These are phyloP conservation scores for Ceratoteleas bidentatus DNA, from an alignment of 1,140 invertebrate species.

Conservation along the genomic window DNA sequence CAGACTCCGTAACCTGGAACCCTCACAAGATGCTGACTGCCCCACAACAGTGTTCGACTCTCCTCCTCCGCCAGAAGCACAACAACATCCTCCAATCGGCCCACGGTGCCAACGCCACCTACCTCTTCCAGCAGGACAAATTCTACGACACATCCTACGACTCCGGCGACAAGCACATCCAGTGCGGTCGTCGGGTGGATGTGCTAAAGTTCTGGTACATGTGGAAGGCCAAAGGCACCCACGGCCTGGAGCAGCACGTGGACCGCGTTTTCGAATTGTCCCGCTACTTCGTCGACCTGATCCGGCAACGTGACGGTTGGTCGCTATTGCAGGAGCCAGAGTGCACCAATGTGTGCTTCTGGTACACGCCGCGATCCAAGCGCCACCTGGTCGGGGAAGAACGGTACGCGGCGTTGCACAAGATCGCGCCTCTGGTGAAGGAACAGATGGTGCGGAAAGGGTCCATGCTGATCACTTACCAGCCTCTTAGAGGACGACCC, in stretches of 20 bases:
- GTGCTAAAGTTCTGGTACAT: constrained; percentile 98
- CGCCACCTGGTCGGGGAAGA: constrained; percentile 84
- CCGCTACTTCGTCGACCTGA: constrained; percentile 85
- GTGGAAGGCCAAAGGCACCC: constrained; percentile 97
- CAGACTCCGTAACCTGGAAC: constrained; percentile 97
- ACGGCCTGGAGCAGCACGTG: constrained; percentile 90
- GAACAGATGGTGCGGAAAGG: constrained; percentile 97
- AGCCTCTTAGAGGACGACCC: constrained; percentile 89
- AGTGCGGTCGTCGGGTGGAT: constrained; percentile 96
- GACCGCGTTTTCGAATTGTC: constrained; percentile 90
- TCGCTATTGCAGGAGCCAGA: constrained; percentile 90
- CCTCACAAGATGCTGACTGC: constrained; percentile 94
- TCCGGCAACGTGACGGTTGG: constrained; percentile 86
- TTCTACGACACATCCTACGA: constrained; percentile 96
- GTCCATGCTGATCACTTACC: constrained; percentile 97
- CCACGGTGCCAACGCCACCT: constrained; percentile 89
- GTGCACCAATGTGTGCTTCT: constrained; percentile 97
- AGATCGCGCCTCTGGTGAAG: constrained; percentile 95
- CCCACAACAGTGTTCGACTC: constrained; percentile 94
- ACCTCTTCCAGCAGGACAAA: constrained; percentile 98
- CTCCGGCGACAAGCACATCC: constrained; percentile 96
- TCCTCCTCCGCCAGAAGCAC: constrained; percentile 80
- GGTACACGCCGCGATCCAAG: constrained; percentile 92
- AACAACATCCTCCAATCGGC: constrained; percentile 74
- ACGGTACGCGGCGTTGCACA: constrained; percentile 86